Conservation (phyloP, 2,888 invertebrate genomes). For the Hemicrepidius hirtus region DNA sequence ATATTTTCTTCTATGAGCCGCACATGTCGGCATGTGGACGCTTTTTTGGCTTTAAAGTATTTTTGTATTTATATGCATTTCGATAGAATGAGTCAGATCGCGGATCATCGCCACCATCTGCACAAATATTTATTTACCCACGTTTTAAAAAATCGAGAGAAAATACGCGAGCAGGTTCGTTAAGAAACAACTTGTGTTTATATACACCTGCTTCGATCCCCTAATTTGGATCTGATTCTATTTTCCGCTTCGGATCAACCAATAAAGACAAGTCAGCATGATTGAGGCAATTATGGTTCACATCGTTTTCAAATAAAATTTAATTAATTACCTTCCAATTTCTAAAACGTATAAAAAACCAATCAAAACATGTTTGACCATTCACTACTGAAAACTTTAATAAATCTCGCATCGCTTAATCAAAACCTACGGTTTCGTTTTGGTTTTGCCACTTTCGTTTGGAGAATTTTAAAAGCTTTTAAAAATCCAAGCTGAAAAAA, state of each 20-base stretch:
- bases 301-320: no score
- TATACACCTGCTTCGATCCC: conserved; percentile 9
- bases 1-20: conserved; percentile 28
- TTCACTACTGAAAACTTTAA: no score
- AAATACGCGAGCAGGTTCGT: not conserved
- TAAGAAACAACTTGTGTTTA: no score
- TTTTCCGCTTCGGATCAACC: not conserved
- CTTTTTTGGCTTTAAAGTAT: conserved; percentile 28
- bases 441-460: no score
- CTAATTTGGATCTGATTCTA: conserved; percentile 4
- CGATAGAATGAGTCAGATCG: conserved; percentile 14
- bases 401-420: no score
- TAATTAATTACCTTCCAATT: no score
- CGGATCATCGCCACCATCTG: conserved; percentile 9
- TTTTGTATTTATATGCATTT: conserved; percentile 31
- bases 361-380: no score
- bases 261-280: conserved; percentile 7
- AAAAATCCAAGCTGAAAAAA: no score
- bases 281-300: not conserved
- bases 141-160: conserved; percentile 2
- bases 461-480: no score
- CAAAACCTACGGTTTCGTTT: no score
- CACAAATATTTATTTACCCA: conserved; percentile 3
- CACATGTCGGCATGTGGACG: conserved; percentile 25
- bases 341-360: no score